A percentile compares a stretch with the other conserved stretches of the same genome.
These are phyloP conservation scores for Myotis daubentonii DNA, from an alignment of 2,797 vertebrate species.

Conservation along the genomic window DNA sequence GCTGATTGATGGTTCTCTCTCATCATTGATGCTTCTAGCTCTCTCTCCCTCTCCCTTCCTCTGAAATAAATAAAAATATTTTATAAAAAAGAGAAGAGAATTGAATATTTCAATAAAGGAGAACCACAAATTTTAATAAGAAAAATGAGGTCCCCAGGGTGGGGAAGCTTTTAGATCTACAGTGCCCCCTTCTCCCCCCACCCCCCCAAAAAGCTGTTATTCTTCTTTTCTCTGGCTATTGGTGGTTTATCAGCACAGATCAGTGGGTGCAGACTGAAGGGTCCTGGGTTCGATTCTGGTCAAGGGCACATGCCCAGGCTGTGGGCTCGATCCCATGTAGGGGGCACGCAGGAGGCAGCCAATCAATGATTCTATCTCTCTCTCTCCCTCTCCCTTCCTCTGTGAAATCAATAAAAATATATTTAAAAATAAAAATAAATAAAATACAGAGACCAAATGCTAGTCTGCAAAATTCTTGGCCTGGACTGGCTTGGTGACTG, in stretches of 20 bases:
- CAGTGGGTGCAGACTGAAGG: background rate
- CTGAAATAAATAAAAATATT: too few relatives aligned
- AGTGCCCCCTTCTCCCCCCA: background rate
- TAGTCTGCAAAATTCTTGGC: background rate
- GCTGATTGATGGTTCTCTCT: too few relatives aligned
- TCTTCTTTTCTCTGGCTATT: background rate
- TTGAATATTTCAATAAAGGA: conserved; percentile 30
- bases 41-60: too few relatives aligned
- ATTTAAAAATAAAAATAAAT: too few relatives aligned
- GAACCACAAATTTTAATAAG: background rate
- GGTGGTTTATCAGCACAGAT: background rate
- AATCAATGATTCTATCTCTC: too few relatives aligned
- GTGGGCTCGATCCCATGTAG: too few relatives aligned
- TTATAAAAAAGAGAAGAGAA: background rate
- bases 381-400: too few relatives aligned
- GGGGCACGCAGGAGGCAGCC: too few relatives aligned
- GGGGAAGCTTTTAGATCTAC: background rate
- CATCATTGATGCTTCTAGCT: too few relatives aligned
- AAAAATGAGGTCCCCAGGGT: background rate
- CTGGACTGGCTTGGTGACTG: background rate
- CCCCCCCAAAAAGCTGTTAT: background rate
- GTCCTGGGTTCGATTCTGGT: too few relatives aligned
- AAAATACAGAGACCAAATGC: background rate
- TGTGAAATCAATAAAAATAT: background rate
- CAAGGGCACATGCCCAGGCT: too few relatives aligned